These are phyloP conservation scores for Volucella inflata DNA, from an alignment of 2,888 invertebrate species.

Conservation along the genomic window DNA sequence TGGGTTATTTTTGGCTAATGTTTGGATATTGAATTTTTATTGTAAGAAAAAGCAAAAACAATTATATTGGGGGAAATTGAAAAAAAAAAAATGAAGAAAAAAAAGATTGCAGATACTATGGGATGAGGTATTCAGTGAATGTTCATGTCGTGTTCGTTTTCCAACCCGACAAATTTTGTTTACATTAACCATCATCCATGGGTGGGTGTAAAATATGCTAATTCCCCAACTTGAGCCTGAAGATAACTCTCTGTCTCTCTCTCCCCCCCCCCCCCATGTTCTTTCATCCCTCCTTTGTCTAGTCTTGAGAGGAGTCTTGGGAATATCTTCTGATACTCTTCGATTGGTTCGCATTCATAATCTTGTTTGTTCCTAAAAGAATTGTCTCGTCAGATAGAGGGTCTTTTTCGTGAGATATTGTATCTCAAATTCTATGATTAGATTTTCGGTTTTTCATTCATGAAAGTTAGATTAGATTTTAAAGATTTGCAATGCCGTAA, in stretches of 20 bases:
- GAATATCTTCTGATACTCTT: constrained; percentile 25
- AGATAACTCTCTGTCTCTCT: background rate
- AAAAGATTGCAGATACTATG: constrained; percentile 11
- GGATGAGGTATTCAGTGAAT: background rate
- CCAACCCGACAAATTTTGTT: constrained; percentile 30
- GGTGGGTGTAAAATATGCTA: constrained; percentile 39
- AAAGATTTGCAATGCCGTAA: constrained; percentile 43
- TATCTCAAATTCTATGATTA: constrained; percentile 13
- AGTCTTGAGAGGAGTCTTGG: background rate
- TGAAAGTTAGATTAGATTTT: constrained; percentile 54
- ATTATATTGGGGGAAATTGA: background rate
- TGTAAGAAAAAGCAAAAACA: constrained; percentile 15
- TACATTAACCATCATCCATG: constrained; percentile 5
- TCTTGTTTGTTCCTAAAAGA: background rate
- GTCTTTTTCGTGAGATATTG: constrained; percentile 24
- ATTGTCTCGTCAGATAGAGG: constrained; percentile 15
- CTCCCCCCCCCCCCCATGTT: no score
- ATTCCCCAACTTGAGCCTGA: constrained; percentile 33
- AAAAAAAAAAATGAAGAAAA: background rate
- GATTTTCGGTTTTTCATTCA: constrained; percentile 43
- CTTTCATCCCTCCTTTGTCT: no score
- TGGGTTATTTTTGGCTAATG: constrained; percentile 62
- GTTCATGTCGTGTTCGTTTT: constrained; percentile 5
- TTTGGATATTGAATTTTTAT: constrained; percentile 59
- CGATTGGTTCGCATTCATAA: constrained; percentile 40